Evolutionary conservation across 2,888 invertebrate genomes (phyloP).

Genomic region (Sesia bembeciformis): DNA sequence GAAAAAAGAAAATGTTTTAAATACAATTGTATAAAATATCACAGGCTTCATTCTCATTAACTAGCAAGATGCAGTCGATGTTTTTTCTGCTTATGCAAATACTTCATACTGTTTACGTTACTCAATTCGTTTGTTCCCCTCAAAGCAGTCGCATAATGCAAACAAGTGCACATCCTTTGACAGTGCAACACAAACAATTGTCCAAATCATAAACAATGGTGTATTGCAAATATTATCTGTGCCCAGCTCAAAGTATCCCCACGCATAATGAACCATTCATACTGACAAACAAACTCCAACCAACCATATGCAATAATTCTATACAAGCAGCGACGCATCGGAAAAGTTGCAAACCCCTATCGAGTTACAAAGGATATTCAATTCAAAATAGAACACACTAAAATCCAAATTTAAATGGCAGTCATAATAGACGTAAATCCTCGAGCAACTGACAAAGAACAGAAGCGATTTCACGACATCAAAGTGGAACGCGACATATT

Average conservation of each 20-base stretch:
- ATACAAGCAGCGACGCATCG: conserved; percentile 32
- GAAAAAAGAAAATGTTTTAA: no score
- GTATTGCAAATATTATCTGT: conserved; percentile 68
- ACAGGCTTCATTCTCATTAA: not conserved
- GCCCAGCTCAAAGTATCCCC: conserved; percentile 59
- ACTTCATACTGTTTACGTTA: not conserved
- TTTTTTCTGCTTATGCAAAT: not conserved
- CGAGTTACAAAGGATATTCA: conserved; percentile 55
- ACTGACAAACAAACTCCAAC: conserved; percentile 70
- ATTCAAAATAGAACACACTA: conserved; percentile 59
- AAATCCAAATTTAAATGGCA: conserved; percentile 61
- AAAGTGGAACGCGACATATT: conserved; percentile 74
- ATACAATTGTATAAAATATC: no score
- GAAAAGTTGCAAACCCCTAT: conserved; percentile 45
- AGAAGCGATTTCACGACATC: conserved; percentile 74
- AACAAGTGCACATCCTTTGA: conserved; percentile 73
- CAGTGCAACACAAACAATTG: conserved; percentile 69
- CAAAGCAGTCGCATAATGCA: conserved; percentile 34
- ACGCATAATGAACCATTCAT: conserved; percentile 73
- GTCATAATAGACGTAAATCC: conserved; percentile 62
- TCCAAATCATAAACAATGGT: conserved; percentile 72
- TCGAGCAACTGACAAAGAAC: conserved; percentile 67
- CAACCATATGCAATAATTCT: conserved; percentile 74
- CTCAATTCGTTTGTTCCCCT: conserved; percentile 20
- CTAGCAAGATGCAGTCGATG: not conserved